Evolutionary conservation across 1,140 invertebrate species (phyloP).

Genomic region (Hetaerina americana): DNA sequence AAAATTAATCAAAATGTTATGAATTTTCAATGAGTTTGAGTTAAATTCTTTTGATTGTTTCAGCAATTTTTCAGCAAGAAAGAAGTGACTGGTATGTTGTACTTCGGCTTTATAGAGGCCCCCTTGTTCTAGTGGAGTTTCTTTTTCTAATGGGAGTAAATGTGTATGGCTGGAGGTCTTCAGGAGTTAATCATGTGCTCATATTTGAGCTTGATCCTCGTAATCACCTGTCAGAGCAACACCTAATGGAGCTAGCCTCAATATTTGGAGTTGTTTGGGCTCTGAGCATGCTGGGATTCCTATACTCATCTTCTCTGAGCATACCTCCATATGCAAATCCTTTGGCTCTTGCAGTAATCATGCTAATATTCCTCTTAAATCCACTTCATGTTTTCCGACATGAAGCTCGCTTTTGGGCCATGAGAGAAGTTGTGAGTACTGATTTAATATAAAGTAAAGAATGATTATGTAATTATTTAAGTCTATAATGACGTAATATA

Average conservation of each 20-base stretch:
- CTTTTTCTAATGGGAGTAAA: conserved; percentile 95
- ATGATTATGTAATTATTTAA: no score
- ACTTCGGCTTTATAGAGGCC: conserved; percentile 80
- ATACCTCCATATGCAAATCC: conserved; percentile 89
- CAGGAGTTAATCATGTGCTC: conserved; percentile 96
- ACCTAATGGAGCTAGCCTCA: conserved; percentile 90
- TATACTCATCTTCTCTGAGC: conserved; percentile 73
- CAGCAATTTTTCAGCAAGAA: conserved; percentile 57
- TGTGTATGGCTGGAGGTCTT: conserved; percentile 95
- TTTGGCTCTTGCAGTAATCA: conserved; percentile 69
- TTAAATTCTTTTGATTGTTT: background rate
- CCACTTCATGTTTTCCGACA: conserved; percentile 56
- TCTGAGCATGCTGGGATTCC: conserved; percentile 62
- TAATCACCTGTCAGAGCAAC: conserved; percentile 90
- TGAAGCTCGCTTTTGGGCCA: conserved; percentile 45
- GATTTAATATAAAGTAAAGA: no score
- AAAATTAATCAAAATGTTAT: no score
- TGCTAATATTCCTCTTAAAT: conserved; percentile 81
- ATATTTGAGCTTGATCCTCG: conserved; percentile 98
- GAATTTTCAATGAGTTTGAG: no score
- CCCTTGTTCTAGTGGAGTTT: conserved; percentile 84
- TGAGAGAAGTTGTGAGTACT: conserved; percentile 28
- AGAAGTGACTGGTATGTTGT: conserved; percentile 60
- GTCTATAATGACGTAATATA: no score
- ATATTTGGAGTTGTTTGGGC: conserved; percentile 94